Evolutionary conservation across 2,888 invertebrate genomes (phyloP).

Genomic region (Melinopterus prodromus): DNA sequence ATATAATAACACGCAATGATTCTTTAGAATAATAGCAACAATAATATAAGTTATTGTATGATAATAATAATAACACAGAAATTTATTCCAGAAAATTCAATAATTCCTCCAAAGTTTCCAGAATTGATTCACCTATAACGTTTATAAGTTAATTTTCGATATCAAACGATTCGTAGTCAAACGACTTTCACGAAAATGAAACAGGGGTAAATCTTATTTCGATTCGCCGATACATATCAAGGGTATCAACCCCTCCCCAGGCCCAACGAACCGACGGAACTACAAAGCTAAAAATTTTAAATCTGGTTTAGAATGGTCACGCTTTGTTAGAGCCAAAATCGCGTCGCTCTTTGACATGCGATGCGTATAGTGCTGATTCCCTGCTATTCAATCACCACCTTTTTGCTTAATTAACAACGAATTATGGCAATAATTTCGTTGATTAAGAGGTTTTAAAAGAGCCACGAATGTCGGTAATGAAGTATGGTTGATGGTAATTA

Average conservation of each 20-base stretch:
- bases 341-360: not conserved
- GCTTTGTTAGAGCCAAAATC: not conserved
- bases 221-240: not conserved
- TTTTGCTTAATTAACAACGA: not conserved
- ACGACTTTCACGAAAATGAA: not conserved
- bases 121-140: not conserved
- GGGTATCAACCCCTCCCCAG: not conserved
- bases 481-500: too few relatives aligned
- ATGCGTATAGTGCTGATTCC: not conserved
- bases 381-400: not conserved
- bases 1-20: too few relatives aligned
- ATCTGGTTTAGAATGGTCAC: not conserved
- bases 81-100: too few relatives aligned
- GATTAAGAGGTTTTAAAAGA: not conserved
- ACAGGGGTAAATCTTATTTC: not conserved
- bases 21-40: too few relatives aligned
- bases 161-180: not conserved
- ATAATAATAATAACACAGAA: too few relatives aligned
- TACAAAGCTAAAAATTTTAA: conserved; percentile 4
- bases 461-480: too few relatives aligned
- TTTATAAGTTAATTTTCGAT: not conserved
- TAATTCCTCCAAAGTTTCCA: too few relatives aligned
- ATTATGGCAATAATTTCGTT: not conserved
- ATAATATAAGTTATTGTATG: too few relatives aligned
- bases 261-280: not conserved